Conservation (phyloP, 2,113 vertebrate species). For the Montifringilla adamsi region DNA sequence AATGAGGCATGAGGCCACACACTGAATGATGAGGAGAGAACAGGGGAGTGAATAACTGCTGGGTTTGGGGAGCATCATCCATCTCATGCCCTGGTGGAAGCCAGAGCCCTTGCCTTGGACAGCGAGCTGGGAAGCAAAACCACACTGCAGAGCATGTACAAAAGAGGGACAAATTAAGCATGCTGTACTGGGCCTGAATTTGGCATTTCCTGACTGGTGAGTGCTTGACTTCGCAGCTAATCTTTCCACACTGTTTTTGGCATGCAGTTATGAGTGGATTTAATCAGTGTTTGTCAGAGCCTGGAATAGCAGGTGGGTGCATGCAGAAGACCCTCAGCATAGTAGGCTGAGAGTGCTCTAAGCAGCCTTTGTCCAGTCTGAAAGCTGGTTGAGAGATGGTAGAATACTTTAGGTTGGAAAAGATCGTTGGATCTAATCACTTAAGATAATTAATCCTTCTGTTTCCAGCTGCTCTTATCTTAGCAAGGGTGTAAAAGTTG, state of each 20-base stretch:
- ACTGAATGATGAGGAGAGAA: background rate
- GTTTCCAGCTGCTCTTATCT: background rate
- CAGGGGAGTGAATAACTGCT: background rate
- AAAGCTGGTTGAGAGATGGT: background rate
- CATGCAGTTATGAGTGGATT: background rate
- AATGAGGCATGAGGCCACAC: slow-evolving; percentile 11
- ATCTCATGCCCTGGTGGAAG: background rate
- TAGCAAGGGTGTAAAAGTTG: background rate
- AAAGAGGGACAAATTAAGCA: background rate
- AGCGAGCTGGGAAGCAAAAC: background rate
- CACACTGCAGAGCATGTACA: background rate
- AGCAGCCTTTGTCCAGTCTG: background rate
- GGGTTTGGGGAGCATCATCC: background rate
- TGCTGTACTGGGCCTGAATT: background rate
- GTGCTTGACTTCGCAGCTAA: slow-evolving; percentile 36
- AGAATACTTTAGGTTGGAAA: background rate
- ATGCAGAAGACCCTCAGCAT: background rate
- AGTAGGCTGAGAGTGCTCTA: background rate
- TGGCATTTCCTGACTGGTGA: slow-evolving; percentile 36
- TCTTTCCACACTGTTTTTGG: background rate
- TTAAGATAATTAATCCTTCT: background rate
- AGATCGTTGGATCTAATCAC: background rate
- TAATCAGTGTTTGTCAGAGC: slow-evolving; percentile 8
- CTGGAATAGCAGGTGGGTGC: background rate
- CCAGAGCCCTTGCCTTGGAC: background rate